A percentile compares a stretch with the other conserved stretches of the same genome.
Evolutionary conservation across 2,888 invertebrate genomes (phyloP).

Genomic region (Oxycera nigricornis): DNA sequence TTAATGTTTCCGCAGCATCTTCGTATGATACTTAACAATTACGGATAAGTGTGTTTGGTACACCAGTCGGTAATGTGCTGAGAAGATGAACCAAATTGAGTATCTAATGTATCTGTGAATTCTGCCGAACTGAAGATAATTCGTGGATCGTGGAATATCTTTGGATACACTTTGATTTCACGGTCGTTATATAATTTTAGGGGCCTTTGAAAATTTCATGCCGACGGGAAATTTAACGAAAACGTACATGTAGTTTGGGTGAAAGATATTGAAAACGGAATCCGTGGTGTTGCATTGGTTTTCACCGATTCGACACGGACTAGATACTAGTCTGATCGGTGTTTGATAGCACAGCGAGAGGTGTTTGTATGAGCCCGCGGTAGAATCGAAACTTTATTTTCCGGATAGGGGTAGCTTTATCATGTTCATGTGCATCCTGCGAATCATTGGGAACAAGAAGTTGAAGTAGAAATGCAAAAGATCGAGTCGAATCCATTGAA

Average conservation of each 20-base stretch:
- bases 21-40: not conserved
- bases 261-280: not conserved
- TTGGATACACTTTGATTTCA: not conserved
- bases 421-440: not conserved
- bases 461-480: conserved; percentile 39
- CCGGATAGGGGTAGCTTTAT: not conserved
- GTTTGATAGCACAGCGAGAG: not conserved
- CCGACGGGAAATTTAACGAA: not conserved
- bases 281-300: not conserved
- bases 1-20: not conserved
- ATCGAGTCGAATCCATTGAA: conserved; percentile 29
- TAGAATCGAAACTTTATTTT: not conserved
- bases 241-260: no score
- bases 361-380: not conserved
- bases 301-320: not conserved
- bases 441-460: not conserved
- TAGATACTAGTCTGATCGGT: not conserved
- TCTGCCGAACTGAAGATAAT: not conserved
- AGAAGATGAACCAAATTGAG: not conserved
- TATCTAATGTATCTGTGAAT: not conserved
- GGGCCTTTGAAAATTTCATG: not conserved
- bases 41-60: not conserved
- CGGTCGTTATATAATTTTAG: not conserved
- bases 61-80: not conserved
- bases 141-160: not conserved